phyloP scores from a whole-genome alignment of 2,797 vertebrate species.

The Ceryle rudis region DNA sequence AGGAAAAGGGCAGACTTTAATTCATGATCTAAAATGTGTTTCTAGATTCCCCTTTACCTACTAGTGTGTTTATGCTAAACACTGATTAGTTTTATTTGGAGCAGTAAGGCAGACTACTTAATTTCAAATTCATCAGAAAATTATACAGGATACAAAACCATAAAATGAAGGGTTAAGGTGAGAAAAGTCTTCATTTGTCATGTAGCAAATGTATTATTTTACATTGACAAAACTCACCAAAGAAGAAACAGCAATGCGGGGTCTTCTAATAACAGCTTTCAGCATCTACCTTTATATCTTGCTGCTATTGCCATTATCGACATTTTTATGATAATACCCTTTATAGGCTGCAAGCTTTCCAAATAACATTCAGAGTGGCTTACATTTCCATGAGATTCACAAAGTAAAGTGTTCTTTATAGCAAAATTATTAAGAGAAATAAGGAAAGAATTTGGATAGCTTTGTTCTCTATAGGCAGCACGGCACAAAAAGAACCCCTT shows the following conservation, averaged over 20 bases:
- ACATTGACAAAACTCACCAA: neutral
- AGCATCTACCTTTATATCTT: neutral
- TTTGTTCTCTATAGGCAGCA: neutral
- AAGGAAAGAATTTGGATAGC: neutral
- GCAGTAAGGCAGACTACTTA: neutral
- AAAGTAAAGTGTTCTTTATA: neutral
- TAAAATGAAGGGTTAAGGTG: neutral
- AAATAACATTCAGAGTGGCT: neutral
- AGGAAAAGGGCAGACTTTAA: neutral
- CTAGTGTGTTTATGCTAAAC: neutral
- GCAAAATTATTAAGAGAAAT: neutral
- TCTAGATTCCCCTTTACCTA: neutral
- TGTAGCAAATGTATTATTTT: neutral
- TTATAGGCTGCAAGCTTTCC: neutral
- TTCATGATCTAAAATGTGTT: neutral
- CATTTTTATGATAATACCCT: neutral
- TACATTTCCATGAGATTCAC: neutral
- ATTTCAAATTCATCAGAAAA: neutral
- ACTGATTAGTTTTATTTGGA: neutral
- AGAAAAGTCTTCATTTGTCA: neutral
- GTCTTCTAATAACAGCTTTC: neutral
- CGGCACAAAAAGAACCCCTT: rapidly evolving
- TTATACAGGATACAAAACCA: neutral
- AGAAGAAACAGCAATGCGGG: neutral
- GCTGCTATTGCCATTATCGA: neutral